phyloP scores from a whole-genome alignment of 2,113 vertebrate species.

The Percina caprodes region DNA sequence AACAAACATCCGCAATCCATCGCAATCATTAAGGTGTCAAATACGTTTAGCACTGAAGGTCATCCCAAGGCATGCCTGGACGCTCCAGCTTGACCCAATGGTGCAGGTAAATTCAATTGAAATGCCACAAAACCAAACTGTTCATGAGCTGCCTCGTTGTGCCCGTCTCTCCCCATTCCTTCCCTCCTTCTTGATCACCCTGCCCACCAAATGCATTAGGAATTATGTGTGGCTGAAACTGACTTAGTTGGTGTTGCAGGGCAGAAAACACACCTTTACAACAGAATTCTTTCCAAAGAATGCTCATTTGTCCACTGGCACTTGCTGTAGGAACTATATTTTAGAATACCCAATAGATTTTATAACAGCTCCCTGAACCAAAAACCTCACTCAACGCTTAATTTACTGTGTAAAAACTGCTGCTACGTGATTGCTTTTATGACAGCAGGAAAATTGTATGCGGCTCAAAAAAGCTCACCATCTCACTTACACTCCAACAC shows the following conservation, averaged over 20 bases:
- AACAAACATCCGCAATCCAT: slow-evolving; percentile 49
- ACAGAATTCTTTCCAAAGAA: slow-evolving; percentile 4
- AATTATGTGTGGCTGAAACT: slow-evolving; percentile 4
- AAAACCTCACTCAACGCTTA: slow-evolving; percentile 15
- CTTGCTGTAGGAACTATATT: not conserved
- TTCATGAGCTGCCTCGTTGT: slow-evolving; percentile 9
- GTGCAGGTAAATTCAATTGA: slow-evolving; percentile 53
- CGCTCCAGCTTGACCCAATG: slow-evolving; percentile 40
- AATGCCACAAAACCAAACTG: slow-evolving; percentile 29
- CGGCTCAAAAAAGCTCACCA: slow-evolving; percentile 2
- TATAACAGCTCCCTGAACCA: slow-evolving; percentile 13
- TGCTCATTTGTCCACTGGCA: not conserved
- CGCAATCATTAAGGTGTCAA: slow-evolving; percentile 47
- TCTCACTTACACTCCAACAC: not conserved
- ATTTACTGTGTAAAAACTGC: slow-evolving; percentile 23
- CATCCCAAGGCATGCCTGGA: slow-evolving; percentile 32
- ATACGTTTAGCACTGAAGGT: slow-evolving; percentile 60
- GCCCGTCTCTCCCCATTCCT: slow-evolving; percentile 8
- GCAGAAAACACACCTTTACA: not conserved
- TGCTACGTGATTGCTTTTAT: slow-evolving; percentile 15
- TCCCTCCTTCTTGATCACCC: not conserved
- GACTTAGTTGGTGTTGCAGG: slow-evolving; percentile 1
- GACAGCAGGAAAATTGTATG: slow-evolving; percentile 27
- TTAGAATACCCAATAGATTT: not conserved
- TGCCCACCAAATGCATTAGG: not conserved